phyloP scores from a whole-genome alignment of 2,888 invertebrate genomes.

The Pseudococcus viburni region DNA sequence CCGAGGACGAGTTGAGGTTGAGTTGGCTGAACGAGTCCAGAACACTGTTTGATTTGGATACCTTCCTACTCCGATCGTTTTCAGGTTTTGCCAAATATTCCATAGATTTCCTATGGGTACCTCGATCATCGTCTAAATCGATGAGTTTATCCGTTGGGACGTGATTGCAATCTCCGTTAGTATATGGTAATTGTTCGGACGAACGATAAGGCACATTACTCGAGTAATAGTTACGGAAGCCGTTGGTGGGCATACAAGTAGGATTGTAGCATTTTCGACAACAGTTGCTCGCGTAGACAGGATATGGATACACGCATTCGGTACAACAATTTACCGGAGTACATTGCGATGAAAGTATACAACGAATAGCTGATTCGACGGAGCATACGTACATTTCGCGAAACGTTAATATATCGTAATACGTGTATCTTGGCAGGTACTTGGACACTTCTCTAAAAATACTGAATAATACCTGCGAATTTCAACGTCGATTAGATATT shows the following conservation, averaged over 20 bases:
- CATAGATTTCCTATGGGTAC: neutral
- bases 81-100: neutral
- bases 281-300: neutral
- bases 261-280: conserved; percentile 32
- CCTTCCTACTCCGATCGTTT: conserved; percentile 10
- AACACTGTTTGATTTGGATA: conserved; percentile 21
- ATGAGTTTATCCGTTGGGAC: conserved; percentile 80
- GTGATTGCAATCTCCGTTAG: conserved; percentile 40
- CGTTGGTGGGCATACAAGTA: conserved; percentile 44
- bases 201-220: conserved; percentile 3
- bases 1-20: neutral
- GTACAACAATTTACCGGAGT: conserved; percentile 36
- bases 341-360: neutral
- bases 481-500: neutral
- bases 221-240: conserved; percentile 40
- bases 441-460: conserved; percentile 82
- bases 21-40: conserved; percentile 27
- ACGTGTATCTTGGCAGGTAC: conserved; percentile 74
- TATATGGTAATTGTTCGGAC: conserved; percentile 34
- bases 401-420: conserved; percentile 80
- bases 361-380: conserved; percentile 71
- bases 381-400: conserved; percentile 75
- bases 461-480: conserved; percentile 80
- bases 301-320: conserved; percentile 27
- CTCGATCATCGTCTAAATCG: conserved; percentile 74